phyloP scores from a whole-genome alignment of 2,888 invertebrate species.

The Xylota sylvarum region DNA sequence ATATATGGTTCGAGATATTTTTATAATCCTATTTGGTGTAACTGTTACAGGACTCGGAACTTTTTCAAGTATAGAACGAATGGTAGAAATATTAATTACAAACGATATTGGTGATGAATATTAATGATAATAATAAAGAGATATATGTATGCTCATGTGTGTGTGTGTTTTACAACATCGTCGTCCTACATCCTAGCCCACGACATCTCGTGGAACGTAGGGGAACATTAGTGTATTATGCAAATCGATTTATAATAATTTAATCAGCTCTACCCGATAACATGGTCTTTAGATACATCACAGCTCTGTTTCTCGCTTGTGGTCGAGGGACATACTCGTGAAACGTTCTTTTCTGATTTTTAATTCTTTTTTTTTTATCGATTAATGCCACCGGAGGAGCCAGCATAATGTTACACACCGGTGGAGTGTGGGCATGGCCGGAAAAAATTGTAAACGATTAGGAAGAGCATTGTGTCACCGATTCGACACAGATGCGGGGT shows the following conservation, averaged over 20 bases:
- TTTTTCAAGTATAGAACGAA: background rate
- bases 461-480: slow-evolving; percentile 55
- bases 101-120: background rate
- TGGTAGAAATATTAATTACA: background rate
- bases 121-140: background rate
- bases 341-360: slow-evolving; percentile 34
- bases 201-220: slow-evolving; percentile 8
- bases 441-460: slow-evolving; percentile 67
- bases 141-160: background rate
- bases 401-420: slow-evolving; percentile 39
- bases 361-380: slow-evolving; percentile 58
- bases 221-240: slow-evolving; percentile 52
- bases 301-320: slow-evolving; percentile 9
- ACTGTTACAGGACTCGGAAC: slow-evolving; percentile 64
- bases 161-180: too few species aligned
- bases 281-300: slow-evolving; percentile 50
- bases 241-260: slow-evolving; percentile 71
- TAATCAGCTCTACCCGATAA: slow-evolving; percentile 59
- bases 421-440: slow-evolving; percentile 51
- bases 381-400: slow-evolving; percentile 74
- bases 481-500: slow-evolving; percentile 63
- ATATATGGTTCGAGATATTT: slow-evolving; percentile 61
- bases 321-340: slow-evolving; percentile 2
- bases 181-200: slow-evolving; percentile 10
- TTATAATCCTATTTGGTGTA: slow-evolving; percentile 64